Conservation (phyloP, 2,113 vertebrate genomes). For the Pseudorectes ferrugineus region DNA sequence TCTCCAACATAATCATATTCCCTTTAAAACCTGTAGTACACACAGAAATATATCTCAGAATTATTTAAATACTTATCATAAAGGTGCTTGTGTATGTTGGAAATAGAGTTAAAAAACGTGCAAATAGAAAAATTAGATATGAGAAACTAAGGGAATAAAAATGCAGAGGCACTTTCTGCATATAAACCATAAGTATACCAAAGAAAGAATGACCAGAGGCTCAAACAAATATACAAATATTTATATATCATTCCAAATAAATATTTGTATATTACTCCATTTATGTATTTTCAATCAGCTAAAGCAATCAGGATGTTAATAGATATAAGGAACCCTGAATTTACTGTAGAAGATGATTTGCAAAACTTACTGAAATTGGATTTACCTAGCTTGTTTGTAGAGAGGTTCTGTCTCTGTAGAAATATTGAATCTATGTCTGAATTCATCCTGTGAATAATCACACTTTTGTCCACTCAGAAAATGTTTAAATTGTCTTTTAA, state of each 20-base stretch:
- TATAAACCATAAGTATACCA: background rate
- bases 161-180: background rate
- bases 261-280: background rate
- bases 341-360: background rate
- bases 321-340: background rate
- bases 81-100: background rate
- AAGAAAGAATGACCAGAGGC: background rate
- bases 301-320: background rate
- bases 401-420: background rate
- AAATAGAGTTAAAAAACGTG: background rate
- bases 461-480: background rate
- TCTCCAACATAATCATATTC: background rate
- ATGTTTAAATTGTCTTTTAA: background rate
- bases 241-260: background rate
- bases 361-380: background rate
- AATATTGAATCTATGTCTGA: background rate
- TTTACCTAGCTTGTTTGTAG: background rate
- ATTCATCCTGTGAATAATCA: background rate
- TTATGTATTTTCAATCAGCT: background rate
- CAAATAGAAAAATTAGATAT: background rate
- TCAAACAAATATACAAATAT: background rate
- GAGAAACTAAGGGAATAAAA: background rate
- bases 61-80: background rate
- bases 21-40: background rate
- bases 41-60: background rate